Evolutionary conservation across 2,797 vertebrate species (phyloP), one percentile per base, ranked within the genome.

Genomic region (Pristis pectinata): DNA sequence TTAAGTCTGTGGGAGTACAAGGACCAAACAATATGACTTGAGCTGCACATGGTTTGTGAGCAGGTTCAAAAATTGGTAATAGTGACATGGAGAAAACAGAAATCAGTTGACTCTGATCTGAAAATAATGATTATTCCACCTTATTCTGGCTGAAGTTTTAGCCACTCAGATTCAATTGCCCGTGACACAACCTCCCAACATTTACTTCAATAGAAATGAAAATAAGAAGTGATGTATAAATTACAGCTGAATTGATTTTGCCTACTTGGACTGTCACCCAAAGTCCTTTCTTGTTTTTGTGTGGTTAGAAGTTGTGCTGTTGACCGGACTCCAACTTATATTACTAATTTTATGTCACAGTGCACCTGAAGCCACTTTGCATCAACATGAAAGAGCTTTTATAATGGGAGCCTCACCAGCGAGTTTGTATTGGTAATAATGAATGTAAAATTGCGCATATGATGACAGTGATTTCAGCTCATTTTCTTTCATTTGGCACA

Each of bases 401-500:
- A 37, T 24, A 41, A 22, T 30, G 53, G 83, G 6, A 56, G 44
- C 82, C 49, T 85, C 82, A 85, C 22, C 0, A 30, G 82, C 27
- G 27, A 87, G 83, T 53, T 67, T 91, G n/a, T 41, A 37, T 91
- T 64, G 59, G 34, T 91, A 41, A 64, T 64, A 67, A 37, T 22
- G 59, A 37, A 64, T 19, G 91, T 64, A 91, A 91, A 19, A n/a
- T 91, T 37, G 7, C 91, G 17, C 87, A 67, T 91, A 67, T 91
- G 87, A 91, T 67, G 87, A 67, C 34, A 91, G 59, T 64, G 87
- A 64, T 64, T 91, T 67, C 87, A 64, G 87, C 87, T 91, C n/a
- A 67, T 91, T 89, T 64, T 19, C 87, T 64, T 89, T 91, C 87
- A 93, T 49, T 53, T 93, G 92, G 41, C 92, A 93, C 41, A 74